These are phyloP conservation scores for Psophia crepitans DNA, from an alignment of 2,113 vertebrate species.

Conservation along the genomic window DNA sequence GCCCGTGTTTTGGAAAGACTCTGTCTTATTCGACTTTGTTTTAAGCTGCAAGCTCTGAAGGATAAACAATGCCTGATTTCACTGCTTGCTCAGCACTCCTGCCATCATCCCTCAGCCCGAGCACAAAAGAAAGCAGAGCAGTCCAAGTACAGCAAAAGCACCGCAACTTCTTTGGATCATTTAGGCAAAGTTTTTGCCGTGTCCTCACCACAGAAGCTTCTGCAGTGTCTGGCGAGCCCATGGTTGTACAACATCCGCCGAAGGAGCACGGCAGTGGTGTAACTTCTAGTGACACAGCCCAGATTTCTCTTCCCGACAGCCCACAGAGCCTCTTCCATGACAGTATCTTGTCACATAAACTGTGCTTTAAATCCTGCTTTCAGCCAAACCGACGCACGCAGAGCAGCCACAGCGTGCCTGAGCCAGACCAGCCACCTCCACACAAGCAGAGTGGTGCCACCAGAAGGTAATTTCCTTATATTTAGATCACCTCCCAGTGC, in stretches of 20 bases:
- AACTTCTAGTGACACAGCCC: background rate
- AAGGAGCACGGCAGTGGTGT: background rate
- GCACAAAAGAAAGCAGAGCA: background rate
- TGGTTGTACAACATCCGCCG: background rate
- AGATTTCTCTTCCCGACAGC: background rate
- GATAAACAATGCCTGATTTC: background rate
- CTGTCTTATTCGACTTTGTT: background rate
- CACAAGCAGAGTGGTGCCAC: background rate
- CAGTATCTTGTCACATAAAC: background rate
- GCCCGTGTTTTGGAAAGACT: background rate
- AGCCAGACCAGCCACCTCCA: background rate
- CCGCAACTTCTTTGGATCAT: background rate
- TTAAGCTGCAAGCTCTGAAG: background rate
- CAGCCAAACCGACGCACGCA: background rate
- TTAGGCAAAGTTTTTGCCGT: background rate
- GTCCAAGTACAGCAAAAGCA: background rate
- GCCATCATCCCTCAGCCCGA: background rate
- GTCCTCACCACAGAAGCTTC: background rate
- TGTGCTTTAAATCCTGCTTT: background rate
- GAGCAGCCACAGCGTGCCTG: background rate
- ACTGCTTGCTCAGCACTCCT: background rate
- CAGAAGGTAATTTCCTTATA: background rate
- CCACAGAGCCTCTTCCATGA: background rate
- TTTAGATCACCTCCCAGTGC: background rate
- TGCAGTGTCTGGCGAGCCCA: rapidly evolving